phyloP scores from a whole-genome alignment of 2,113 vertebrate species.

The Vicugna pacos region DNA sequence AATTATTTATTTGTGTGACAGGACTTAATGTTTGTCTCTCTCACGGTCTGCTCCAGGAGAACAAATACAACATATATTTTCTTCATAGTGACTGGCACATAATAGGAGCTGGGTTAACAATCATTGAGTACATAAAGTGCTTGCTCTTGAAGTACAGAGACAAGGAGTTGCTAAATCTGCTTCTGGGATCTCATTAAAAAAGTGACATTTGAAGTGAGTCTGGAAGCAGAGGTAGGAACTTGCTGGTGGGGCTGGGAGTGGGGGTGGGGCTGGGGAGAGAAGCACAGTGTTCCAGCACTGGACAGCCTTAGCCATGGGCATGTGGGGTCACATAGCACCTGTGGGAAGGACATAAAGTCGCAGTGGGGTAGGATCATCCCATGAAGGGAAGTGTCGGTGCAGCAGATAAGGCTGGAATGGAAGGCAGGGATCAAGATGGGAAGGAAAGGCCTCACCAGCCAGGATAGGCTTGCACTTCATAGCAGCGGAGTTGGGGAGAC shows the following conservation, averaged over 20 bases:
- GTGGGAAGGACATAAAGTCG: background rate
- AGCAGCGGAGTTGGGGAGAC: background rate
- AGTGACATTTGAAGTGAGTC: background rate
- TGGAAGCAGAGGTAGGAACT: background rate
- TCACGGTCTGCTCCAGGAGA: conserved; percentile 14
- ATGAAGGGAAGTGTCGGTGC: fast-evolving
- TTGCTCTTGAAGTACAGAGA: background rate
- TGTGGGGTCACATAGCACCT: background rate
- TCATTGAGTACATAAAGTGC: background rate
- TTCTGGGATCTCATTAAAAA: conserved; percentile 19
- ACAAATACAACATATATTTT: background rate
- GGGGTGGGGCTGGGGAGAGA: background rate
- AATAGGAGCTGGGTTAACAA: conserved; percentile 18
- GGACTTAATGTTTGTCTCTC: conserved; percentile 57
- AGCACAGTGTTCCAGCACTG: background rate
- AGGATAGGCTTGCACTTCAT: background rate
- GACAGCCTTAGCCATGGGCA: background rate
- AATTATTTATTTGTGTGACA: conserved; percentile 22
- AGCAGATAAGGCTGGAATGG: background rate
- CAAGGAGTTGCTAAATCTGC: background rate
- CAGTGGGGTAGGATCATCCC: background rate
- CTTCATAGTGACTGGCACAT: background rate
- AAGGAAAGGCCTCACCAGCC: background rate
- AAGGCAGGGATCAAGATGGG: background rate
- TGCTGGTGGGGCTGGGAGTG: background rate